Evolutionary conservation across 2,113 vertebrate species (phyloP).

Genomic region (Brachyistius frenatus): DNA sequence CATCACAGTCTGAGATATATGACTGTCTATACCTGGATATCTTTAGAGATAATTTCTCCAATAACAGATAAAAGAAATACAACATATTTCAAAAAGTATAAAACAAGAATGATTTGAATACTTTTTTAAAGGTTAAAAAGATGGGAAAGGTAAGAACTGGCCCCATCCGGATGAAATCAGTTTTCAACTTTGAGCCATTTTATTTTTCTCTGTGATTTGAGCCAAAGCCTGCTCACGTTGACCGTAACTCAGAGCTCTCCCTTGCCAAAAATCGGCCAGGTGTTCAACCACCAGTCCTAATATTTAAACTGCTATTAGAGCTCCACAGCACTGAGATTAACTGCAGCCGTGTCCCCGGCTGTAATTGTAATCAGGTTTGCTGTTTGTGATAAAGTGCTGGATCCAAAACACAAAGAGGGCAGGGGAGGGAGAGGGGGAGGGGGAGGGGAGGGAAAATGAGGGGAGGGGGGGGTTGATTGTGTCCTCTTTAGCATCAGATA

Average conservation of each 20-base stretch:
- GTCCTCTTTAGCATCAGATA: slow-evolving; percentile 38
- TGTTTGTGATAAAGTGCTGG: slow-evolving; percentile 38
- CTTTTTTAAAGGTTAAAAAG: neutral
- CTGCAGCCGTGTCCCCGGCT: slow-evolving; percentile 56
- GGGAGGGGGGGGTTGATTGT: neutral
- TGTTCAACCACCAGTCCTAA: slow-evolving; percentile 48
- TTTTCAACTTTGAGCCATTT: neutral
- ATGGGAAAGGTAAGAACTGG: neutral
- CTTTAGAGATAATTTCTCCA: too few relatives aligned
- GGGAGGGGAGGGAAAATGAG: neutral
- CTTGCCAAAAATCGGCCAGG: slow-evolving; percentile 50
- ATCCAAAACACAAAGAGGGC: slow-evolving; percentile 40
- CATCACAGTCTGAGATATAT: neutral
- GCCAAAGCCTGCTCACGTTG: slow-evolving; percentile 9
- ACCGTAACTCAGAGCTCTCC: slow-evolving; percentile 1
- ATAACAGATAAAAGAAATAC: neutral
- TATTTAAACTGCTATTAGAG: slow-evolving; percentile 44
- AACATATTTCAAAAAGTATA: neutral
- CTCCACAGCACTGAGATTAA: slow-evolving; percentile 40
- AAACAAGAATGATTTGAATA: neutral
- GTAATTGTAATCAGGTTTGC: slow-evolving; percentile 51
- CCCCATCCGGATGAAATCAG: neutral
- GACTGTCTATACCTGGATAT: neutral
- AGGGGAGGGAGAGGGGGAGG: neutral
- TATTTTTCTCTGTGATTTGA: slow-evolving; percentile 5